phyloP scores from a whole-genome alignment of 2,888 invertebrate species.

The Lycocerus yunnanus region DNA sequence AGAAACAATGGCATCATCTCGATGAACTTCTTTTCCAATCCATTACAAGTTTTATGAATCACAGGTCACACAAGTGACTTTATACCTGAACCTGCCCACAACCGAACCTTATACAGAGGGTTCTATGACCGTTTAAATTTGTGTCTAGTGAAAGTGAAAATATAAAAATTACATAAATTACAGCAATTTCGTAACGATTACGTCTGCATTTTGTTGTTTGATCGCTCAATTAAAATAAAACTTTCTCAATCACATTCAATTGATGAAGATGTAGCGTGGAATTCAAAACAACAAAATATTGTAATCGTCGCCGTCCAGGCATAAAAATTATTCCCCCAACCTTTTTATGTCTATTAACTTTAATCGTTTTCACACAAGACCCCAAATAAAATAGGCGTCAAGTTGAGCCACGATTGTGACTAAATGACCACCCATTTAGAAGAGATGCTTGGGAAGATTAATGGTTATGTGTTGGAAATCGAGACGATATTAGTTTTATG shows the following conservation, averaged over 20 bases:
- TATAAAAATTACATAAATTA: constrained; percentile 6
- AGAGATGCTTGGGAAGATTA: background rate
- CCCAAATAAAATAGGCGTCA: background rate
- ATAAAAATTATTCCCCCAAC: background rate
- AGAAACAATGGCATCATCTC: background rate
- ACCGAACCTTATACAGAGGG: background rate
- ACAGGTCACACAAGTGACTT: constrained; percentile 25
- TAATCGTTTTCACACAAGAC: background rate
- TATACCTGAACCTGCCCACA: constrained; percentile 10
- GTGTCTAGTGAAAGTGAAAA: constrained; percentile 12
- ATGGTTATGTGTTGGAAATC: background rate
- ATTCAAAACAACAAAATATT: too few relatives aligned
- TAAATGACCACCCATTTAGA: background rate
- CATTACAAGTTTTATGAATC: constrained; percentile 13
- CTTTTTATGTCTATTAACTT: background rate
- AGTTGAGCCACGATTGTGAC: background rate
- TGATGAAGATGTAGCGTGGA: too few relatives aligned
- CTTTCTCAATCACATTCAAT: background rate
- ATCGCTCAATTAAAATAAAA: background rate
- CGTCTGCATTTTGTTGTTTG: background rate
- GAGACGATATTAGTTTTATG: background rate
- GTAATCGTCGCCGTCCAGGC: too few relatives aligned
- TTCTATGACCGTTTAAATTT: constrained; percentile 15
- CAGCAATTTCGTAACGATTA: constrained; percentile 1
- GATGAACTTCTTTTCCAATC: background rate